Percentiles rank a stretch among this genome's conserved stretches.
Evolutionary conservation across 2,113 vertebrate genomes (phyloP).

Genomic region (Hydrochoerus hydrochaeris): DNA sequence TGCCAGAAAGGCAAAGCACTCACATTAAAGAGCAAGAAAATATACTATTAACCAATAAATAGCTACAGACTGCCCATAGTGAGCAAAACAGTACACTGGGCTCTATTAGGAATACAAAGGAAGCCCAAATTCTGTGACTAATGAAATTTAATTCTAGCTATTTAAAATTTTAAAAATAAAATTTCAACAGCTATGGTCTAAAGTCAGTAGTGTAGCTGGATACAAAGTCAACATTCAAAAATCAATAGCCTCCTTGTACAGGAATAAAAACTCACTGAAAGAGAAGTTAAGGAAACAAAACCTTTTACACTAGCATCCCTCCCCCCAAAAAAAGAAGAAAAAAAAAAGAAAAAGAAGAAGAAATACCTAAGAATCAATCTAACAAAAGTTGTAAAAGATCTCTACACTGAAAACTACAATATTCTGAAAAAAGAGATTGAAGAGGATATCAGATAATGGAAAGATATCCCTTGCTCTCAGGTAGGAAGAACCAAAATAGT

Average conservation of each 20-base stretch:
- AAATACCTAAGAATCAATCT: background rate
- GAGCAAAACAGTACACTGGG: background rate
- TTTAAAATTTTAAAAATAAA: background rate
- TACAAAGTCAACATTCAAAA: background rate
- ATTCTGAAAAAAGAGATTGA: background rate
- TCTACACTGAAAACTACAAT: background rate
- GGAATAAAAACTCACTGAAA: background rate
- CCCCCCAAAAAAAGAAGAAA: background rate
- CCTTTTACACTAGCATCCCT: background rate
- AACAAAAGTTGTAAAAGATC: background rate
- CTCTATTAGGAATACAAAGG: background rate
- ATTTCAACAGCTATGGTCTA: background rate
- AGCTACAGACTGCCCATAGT: background rate
- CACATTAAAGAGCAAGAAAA: slow-evolving; percentile 27
- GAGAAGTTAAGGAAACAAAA: background rate
- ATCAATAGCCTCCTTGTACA: background rate
- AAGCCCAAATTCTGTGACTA: background rate
- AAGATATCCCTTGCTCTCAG: background rate
- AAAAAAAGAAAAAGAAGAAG: too few species aligned
- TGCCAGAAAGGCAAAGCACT: slow-evolving; percentile 63
- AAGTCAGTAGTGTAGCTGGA: background rate
- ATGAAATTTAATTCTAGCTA: background rate
- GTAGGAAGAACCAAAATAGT: background rate
- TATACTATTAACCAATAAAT: background rate
- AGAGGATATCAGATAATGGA: background rate